Conservation (phyloP, 2,113 vertebrate genomes). For the Grus americana region DNA sequence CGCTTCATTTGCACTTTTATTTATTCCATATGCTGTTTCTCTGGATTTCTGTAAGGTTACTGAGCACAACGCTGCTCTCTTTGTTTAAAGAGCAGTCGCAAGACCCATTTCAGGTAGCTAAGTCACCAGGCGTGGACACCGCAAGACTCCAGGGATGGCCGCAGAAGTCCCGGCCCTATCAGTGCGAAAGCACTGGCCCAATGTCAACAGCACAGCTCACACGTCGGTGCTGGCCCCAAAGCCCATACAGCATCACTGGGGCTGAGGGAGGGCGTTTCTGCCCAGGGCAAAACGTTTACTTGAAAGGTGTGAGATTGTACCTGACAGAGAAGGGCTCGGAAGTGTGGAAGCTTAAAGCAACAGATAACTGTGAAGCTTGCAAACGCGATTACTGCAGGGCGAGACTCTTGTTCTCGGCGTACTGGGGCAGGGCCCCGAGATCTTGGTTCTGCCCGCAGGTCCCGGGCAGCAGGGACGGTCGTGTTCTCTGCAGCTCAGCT, state of each 20-base stretch:
- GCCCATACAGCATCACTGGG: too few relatives aligned
- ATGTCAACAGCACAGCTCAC: rapidly evolving
- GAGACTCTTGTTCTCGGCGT: not conserved
- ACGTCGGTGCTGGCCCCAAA: rapidly evolving
- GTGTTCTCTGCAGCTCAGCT: not conserved
- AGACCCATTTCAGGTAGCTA: not conserved
- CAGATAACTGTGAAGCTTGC: too few relatives aligned
- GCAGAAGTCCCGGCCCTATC: not conserved
- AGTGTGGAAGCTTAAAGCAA: not conserved
- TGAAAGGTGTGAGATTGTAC: not conserved
- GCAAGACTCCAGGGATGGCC: not conserved
- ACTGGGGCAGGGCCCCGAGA: too few relatives aligned
- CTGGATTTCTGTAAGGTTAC: not conserved
- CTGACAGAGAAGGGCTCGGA: not conserved
- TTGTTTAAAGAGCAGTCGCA: not conserved
- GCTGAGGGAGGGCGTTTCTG: rapidly evolving
- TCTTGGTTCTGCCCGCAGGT: not conserved
- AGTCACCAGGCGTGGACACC: not conserved
- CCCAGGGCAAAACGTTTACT: not conserved
- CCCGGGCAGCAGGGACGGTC: rapidly evolving
- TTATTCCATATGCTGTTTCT: not conserved
- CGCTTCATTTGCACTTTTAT: not conserved
- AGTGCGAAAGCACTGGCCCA: too few relatives aligned
- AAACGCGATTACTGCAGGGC: not conserved
- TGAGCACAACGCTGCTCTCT: not conserved